Base-by-base conservation (phyloP, 2,797 vertebrate species). In the Gymnocypris eckloni region DNA sequence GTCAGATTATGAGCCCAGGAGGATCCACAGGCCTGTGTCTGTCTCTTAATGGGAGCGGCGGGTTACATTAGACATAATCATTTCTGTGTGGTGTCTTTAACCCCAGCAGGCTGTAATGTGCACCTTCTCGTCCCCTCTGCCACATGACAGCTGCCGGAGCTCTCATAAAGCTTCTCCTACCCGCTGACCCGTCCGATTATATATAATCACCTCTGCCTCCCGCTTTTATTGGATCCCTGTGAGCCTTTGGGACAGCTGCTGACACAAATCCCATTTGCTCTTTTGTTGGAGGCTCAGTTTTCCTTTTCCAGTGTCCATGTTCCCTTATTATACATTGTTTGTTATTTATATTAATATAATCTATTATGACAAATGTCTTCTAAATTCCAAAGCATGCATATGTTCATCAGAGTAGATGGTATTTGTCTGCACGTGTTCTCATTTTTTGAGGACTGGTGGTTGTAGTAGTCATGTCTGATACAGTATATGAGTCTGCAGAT, bases 81-180 rank as follows among this genome's bases (percentile, higher is more conserved):
- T 81, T 61, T 81, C 13, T 73, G 48, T 69, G 76, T 85, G 77
- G 54, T 28, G 20, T 81, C 64, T 48, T 48, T 37, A 48, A 33
- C 79, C 61, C 52, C 70, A 13, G 28, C 22, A 33, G 56, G 78
- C 37, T 70, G n/a, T 71, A 82, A 77, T 87, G 71, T 85, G 56
- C 45, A 79, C 79, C 66, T 76, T 66, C n/a, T 25, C 13, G 15
- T 61, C n/a, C 16, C 37, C 25, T 81, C 72, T 82, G 45, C 73
- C 79, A 81, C 48, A 45, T 25, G n/a, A 85, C 28, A 85, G 81
- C 43, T 82, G 83, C 79, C 37, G 28, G 67, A 82, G 69, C 61
- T 64, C 70, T 84, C 13, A 16, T 16, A 11, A 56, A 84, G 33
- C 43, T 15, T 78, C 48, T 50, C 45, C 2, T 64, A 25, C 11